A percentile compares a stretch with the other conserved stretches of the same genome.
Evolutionary conservation across 2,888 invertebrate genomes (phyloP).

Genomic region (Andrena hattorfiana): DNA sequence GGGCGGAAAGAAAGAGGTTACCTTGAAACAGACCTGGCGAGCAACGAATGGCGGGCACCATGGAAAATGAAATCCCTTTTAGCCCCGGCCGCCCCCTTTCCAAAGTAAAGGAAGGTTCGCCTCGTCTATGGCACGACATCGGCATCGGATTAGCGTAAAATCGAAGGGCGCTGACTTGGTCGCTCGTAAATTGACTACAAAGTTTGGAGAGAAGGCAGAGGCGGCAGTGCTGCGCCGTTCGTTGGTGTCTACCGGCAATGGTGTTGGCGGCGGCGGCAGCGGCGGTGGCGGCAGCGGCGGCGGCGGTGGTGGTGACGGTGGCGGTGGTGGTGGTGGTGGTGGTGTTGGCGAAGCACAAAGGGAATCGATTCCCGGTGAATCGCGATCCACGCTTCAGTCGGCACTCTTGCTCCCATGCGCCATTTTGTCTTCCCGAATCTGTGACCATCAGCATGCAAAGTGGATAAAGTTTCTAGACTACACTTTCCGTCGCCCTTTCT

Average conservation of each 20-base stretch:
- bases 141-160: slow-evolving; percentile 81
- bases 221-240: slow-evolving; percentile 44
- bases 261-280: slow-evolving; percentile 19
- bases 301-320: slow-evolving; percentile 36
- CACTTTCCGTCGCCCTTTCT: slow-evolving; percentile 73
- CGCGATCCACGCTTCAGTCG: slow-evolving; percentile 69
- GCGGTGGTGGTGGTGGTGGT: slow-evolving; percentile 44
- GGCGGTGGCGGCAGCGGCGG: slow-evolving; percentile 26
- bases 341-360: slow-evolving; percentile 74
- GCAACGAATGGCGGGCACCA: slow-evolving; percentile 59
- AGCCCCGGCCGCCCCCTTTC: slow-evolving; percentile 50
- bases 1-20: slow-evolving; percentile 53
- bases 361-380: slow-evolving; percentile 78
- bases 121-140: slow-evolving; percentile 74
- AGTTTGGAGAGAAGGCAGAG: slow-evolving; percentile 74
- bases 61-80: slow-evolving; percentile 73
- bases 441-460: slow-evolving; percentile 81
- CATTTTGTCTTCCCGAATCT: slow-evolving; percentile 79
- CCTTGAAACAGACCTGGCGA: slow-evolving; percentile 64
- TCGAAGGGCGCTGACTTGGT: slow-evolving; percentile 81
- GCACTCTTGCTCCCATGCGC: slow-evolving; percentile 46
- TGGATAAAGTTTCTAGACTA: slow-evolving; percentile 80
- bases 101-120: slow-evolving; percentile 65
- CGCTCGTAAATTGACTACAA: slow-evolving; percentile 82
- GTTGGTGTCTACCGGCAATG: slow-evolving; percentile 33